Base-by-base conservation (phyloP, 2,797 vertebrate species). In the Schizopygopsis pylzovi region DNA sequence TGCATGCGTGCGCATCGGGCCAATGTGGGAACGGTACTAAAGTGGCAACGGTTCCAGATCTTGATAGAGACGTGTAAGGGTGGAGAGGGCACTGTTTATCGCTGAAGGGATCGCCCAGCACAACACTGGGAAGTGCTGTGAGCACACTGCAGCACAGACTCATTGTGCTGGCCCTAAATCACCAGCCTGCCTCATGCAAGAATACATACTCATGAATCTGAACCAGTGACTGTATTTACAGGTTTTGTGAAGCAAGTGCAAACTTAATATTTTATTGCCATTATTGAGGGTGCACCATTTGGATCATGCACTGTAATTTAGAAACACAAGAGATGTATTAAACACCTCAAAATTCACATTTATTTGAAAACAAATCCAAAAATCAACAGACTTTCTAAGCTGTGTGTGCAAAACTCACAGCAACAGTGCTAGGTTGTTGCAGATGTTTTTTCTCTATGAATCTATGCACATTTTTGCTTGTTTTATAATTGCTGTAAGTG, bases 121-220 rank as follows among this genome's bases (percentile, higher is more conserved):
- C 90, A 91, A 91, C 90, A 88, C 83, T 65, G 86, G 90, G 90
- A 91, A 90, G 89, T 88, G 84, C 82, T 86, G 45, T 82, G 72
- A 68, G 84, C 83, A 81, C 12, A 61, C 82, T 75, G 85, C 80
- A 25, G 37, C 28, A 61, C 76, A 85, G 63, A 89, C 78, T 86
- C 78, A 90, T 90, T 90, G 87, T 90, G 79, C 87, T 54, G 82
- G 47, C 56, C 54, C 86, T 76, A 72, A 59, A 76, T 82, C 76
- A 79, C 70, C 59, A 82, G 86, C 52, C 78, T 84, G 71, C 63
- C 59, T 79, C 4, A 12, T 75, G 41, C 33, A 65, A n/a, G n/a
- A 39, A 28, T 47, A 33, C 63, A 56, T 28, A 25, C 52, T n/a
- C n/a, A 4, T 73, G 9, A 81, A 45, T 65, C 75, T 84, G 83